Base-by-base conservation (phyloP, 2,888 invertebrate species). In the Nezara viridula region DNA sequence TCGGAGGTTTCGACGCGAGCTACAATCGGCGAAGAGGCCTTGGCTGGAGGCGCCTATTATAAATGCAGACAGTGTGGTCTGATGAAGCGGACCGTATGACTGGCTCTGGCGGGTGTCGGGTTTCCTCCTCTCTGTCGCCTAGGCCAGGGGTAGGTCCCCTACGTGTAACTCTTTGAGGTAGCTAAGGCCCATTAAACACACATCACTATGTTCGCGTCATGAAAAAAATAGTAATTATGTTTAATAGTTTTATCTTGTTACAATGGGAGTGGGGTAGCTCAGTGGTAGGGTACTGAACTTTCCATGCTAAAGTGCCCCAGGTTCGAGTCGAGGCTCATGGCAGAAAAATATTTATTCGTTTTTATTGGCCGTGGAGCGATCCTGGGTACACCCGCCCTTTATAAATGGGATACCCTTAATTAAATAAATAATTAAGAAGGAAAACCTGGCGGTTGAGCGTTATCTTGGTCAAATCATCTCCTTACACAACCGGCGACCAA, bases 41-140 rank as follows among this genome's bases (percentile, higher is more conserved):
- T 81, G 44, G 24, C 0, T 44, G 81, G 81, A 81, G 81, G 81
- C 81, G 81, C 81, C 81, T 81, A 81, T 81, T 44, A 81, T 81
- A 81, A 81, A 81, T 81, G 81, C 81, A 81, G 81, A 81, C 81
- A 47, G 81, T 81, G 81, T 81, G 81, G 81, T 81, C 81, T n/a
- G 44, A 21, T 47, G 40, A 44, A 47, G 44, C 37, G 44, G 81
- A 81, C 44, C 81, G 81, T 44, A 81, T 81, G 44, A 81, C 81
- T 44, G 44, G 44, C 81, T 81, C n/a, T 47, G 81, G 81, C 81
- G 44, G 81, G 81, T 81, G 44, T 81, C 40, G 81, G 44, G 44
- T 81, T 81, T 19, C 81, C n/a, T 40, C n/a, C 24, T n/a, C 44
- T 81, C 44, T 2, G 44, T 81, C 66, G 37, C 81, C 81, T 81